Evolutionary conservation across 2,888 invertebrate species (phyloP).

Genomic region (Brenthis hecate): DNA sequence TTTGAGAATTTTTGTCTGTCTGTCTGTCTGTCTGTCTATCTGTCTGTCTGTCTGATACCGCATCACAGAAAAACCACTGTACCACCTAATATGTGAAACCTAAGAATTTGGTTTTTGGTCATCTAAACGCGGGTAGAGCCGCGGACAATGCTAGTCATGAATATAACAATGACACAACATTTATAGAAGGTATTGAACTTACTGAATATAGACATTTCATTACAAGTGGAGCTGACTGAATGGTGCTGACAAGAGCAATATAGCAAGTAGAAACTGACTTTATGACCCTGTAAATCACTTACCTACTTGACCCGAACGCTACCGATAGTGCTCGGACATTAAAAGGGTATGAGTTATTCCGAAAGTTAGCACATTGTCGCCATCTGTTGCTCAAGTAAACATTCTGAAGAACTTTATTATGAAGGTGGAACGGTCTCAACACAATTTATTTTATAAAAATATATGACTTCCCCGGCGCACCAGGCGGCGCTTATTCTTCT

Average conservation of each 20-base stretch:
- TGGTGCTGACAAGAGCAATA: constrained; percentile 67
- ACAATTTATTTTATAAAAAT: constrained; percentile 37
- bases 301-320: constrained; percentile 73
- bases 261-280: constrained; percentile 68
- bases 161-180: background rate
- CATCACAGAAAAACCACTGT: no score
- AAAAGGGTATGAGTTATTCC: constrained; percentile 80
- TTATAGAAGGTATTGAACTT: constrained; percentile 13
- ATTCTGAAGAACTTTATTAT: constrained; percentile 68
- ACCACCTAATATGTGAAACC: no score
- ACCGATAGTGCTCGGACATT: constrained; percentile 71
- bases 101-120: no score
- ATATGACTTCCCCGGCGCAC: constrained; percentile 27
- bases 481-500: constrained; percentile 28
- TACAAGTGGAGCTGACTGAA: constrained; percentile 51
- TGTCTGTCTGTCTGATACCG: no score
- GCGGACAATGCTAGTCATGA: no score
- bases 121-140: no score
- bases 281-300: constrained; percentile 75
- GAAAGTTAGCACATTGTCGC: constrained; percentile 75
- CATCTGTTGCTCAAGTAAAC: constrained; percentile 68
- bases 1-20: no score
- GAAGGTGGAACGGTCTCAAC: constrained; percentile 57
- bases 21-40: no score
- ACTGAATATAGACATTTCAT: constrained; percentile 34